phyloP scores from a whole-genome alignment of 2,797 vertebrate species.

The Limnodromus scolopaceus region DNA sequence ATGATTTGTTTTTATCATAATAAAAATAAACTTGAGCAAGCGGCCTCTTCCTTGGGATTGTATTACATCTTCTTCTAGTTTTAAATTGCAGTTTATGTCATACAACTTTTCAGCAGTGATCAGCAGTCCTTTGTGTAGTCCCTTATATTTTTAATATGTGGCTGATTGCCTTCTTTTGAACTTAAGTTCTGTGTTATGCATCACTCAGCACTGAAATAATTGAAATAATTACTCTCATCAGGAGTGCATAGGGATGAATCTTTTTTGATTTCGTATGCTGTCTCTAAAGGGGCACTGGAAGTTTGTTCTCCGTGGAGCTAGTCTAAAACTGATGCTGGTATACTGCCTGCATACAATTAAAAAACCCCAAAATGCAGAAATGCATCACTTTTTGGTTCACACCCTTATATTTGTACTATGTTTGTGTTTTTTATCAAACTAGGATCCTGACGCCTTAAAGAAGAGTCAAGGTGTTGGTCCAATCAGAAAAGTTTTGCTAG shows the following conservation, averaged over 20 bases:
- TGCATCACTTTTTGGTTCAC: not conserved
- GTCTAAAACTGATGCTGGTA: not conserved
- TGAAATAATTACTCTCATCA: not conserved
- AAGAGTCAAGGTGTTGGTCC: constrained; percentile 98
- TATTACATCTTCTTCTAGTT: not conserved
- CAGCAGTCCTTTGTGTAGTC: not conserved
- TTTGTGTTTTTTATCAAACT: constrained; percentile 30
- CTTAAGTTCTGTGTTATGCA: not conserved
- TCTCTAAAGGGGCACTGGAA: not conserved
- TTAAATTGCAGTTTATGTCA: not conserved
- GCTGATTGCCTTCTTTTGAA: not conserved
- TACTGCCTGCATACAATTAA: not conserved
- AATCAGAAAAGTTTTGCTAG: constrained; percentile 93
- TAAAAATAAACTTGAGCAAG: not conserved
- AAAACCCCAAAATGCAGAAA: not conserved
- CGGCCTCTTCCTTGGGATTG: not conserved
- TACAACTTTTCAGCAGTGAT: not conserved
- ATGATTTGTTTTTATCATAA: not conserved
- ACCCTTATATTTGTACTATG: not conserved
- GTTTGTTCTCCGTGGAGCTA: not conserved
- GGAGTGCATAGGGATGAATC: not conserved
- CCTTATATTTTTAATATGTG: not conserved
- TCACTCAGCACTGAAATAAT: not conserved
- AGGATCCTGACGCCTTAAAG: constrained; percentile 94
- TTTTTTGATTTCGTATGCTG: not conserved